These are phyloP conservation scores for Cataglyphis hispanica DNA, from an alignment of 1,140 invertebrate species.

Conservation along the genomic window DNA sequence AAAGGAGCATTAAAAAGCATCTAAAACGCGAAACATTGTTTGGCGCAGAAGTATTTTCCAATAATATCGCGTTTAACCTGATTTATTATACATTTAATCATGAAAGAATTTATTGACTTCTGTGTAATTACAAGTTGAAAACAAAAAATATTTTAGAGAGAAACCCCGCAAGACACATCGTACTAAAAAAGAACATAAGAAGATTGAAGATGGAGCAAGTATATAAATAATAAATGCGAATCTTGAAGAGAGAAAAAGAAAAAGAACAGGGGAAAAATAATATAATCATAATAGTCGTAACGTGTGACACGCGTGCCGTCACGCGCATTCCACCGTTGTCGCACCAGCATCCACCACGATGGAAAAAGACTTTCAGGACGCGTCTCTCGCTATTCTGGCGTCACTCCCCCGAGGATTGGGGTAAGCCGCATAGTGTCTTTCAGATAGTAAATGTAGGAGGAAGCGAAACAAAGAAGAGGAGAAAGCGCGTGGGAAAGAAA, in stretches of 20 bases:
- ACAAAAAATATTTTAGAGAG: neutral
- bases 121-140: constrained; percentile 14
- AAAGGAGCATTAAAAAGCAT: neutral
- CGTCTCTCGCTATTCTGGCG: constrained; percentile 51
- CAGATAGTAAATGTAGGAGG: constrained; percentile 46
- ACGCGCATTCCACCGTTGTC: constrained; percentile 42
- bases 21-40: neutral
- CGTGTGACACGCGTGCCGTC: constrained; percentile 79
- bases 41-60: neutral
- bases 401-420: constrained; percentile 71
- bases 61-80: neutral
- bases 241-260: constrained; percentile 43
- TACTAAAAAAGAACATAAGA: neutral
- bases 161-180: neutral
- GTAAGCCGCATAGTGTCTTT: constrained; percentile 71
- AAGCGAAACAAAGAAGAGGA: neutral
- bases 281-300: constrained; percentile 81
- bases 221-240: constrained; percentile 84
- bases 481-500: constrained; percentile 30
- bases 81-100: neutral
- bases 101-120: neutral
- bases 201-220: constrained; percentile 10
- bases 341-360: constrained; percentile 1
- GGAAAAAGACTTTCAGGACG: constrained; percentile 65
- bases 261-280: constrained; percentile 76